Percentiles rank a stretch among this genome's conserved stretches.
Conservation (phyloP, 2,113 vertebrate genomes). For the Prionailurus bengalensis region DNA sequence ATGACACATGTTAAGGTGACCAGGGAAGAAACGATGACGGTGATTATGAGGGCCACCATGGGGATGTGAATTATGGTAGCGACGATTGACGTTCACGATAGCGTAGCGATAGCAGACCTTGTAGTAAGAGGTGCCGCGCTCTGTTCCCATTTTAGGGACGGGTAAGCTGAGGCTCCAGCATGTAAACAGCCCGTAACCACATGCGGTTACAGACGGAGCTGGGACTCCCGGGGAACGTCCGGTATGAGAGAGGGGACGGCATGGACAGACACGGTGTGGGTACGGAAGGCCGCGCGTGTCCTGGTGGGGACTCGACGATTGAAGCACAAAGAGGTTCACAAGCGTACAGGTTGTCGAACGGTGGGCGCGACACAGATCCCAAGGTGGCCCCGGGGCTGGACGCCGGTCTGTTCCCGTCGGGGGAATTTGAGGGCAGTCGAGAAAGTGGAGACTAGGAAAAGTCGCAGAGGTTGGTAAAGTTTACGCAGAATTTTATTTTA, state of each 20-base stretch:
- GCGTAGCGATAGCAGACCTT: rapidly evolving
- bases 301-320: rapidly evolving
- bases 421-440: background rate
- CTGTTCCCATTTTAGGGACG: background rate
- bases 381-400: rapidly evolving
- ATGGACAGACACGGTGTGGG: rapidly evolving
- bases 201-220: rapidly evolving
- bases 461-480: too few relatives aligned
- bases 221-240: rapidly evolving
- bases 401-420: rapidly evolving
- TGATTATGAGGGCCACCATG: rapidly evolving
- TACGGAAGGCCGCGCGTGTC: rapidly evolving
- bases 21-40: too few relatives aligned
- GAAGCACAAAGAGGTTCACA: background rate
- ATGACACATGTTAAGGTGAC: too few relatives aligned
- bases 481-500: too few relatives aligned
- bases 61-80: too few relatives aligned
- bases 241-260: rapidly evolving
- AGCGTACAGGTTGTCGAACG: rapidly evolving
- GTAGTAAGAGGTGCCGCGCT: rapidly evolving
- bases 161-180: rapidly evolving
- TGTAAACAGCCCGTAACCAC: background rate
- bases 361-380: too few relatives aligned
- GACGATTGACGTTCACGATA: rapidly evolving
- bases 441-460: too few relatives aligned